These are phyloP conservation scores for Lordiphosa fenestrarum DNA, from an alignment of 2,888 invertebrate genomes.

Conservation along the genomic window DNA sequence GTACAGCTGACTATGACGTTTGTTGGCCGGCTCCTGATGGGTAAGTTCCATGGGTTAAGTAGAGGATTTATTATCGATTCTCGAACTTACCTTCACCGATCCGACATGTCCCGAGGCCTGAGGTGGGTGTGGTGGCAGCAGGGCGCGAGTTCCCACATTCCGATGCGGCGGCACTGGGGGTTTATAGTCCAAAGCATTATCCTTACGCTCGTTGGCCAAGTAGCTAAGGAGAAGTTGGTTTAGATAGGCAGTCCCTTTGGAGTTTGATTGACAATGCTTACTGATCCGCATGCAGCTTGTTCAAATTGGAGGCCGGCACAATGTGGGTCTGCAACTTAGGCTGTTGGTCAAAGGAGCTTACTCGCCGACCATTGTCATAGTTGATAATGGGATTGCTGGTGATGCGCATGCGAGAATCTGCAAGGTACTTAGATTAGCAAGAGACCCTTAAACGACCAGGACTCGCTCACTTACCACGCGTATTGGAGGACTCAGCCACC, in stretches of 20 bases:
- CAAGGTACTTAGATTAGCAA: not conserved
- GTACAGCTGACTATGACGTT: conserved; percentile 59
- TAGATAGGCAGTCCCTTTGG: not conserved
- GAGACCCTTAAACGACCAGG: not conserved
- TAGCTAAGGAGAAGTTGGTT: conserved; percentile 81
- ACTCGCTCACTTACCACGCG: conserved; percentile 40
- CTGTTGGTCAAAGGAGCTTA: conserved; percentile 85
- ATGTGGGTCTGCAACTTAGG: conserved; percentile 67
- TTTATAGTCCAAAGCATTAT: conserved; percentile 86
- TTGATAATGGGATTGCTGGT: conserved; percentile 89
- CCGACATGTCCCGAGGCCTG: conserved; percentile 6
- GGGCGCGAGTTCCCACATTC: conserved; percentile 83
- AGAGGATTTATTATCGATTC: not conserved
- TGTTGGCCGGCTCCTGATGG: conserved; percentile 38
- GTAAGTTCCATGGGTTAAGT: not conserved
- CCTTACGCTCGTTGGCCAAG: conserved; percentile 76
- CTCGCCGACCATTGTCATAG: conserved; percentile 81
- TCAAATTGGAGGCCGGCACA: conserved; percentile 63
- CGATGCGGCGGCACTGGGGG: conserved; percentile 95
- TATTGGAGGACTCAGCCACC: conserved; percentile 50
- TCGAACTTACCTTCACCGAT: conserved; percentile 23
- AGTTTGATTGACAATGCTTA: conserved; percentile 24
- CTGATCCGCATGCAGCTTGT: conserved; percentile 78
- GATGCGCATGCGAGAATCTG: conserved; percentile 84
- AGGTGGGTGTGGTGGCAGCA: conserved; percentile 58